Conservation (phyloP, 2,888 invertebrate genomes). For the Tanypteryx hageni region DNA sequence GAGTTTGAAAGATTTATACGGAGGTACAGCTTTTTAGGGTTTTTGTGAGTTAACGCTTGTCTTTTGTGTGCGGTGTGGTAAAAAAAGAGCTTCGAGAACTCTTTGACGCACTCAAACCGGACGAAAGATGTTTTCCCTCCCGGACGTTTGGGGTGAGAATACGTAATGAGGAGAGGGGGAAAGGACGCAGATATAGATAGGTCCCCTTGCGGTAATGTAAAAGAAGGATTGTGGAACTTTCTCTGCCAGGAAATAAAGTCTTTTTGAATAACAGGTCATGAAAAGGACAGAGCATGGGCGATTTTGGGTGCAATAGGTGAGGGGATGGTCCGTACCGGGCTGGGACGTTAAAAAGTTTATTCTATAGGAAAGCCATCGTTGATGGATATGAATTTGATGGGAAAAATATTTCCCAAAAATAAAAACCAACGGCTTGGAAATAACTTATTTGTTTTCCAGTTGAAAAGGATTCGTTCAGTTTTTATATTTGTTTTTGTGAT, state of each 20-base stretch:
- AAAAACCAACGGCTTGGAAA: not conserved
- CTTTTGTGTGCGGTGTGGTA: constrained; percentile 4
- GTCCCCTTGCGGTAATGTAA: not conserved
- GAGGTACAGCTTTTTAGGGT: not conserved
- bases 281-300: not conserved
- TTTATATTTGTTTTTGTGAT: too few relatives aligned
- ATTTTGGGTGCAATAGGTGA: not conserved
- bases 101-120: not conserved
- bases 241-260: not conserved
- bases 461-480: too few relatives aligned
- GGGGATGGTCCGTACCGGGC: not conserved
- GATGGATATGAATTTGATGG: not conserved
- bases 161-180: not conserved
- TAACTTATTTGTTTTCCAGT: too few relatives aligned
- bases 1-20: constrained; percentile 23
- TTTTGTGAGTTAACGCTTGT: constrained; percentile 12
- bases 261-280: not conserved
- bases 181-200: not conserved
- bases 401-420: not conserved
- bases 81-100: not conserved
- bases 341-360: constrained; percentile 6
- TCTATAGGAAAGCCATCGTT: not conserved
- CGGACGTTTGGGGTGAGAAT: not conserved
- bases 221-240: not conserved
- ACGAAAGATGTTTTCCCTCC: not conserved